Base-by-base conservation (phyloP, 2,888 invertebrate genomes). In the Cantharis lateralis region DNA sequence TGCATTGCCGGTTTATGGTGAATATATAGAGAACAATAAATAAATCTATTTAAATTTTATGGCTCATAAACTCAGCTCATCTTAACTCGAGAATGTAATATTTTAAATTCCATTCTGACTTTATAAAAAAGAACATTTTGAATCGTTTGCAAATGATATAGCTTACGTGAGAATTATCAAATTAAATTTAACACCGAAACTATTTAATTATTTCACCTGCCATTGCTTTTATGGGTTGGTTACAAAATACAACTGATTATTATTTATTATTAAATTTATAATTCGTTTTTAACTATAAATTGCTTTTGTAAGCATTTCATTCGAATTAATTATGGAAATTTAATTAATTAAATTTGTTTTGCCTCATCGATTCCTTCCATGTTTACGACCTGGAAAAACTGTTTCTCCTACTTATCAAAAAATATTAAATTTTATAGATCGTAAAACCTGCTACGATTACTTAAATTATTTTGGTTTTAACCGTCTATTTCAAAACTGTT, bases 1-100 rank as follows among this genome's bases (percentile, higher is more conserved):
- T 74, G 18, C 70, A 74, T 70, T 74, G 69, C 62, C 70, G 64
- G 70, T 74, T 74, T 74, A 74, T 64, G 62, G 70, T 28, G 28
- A 63, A 70, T 74, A 70, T 74, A 70, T 15, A 64, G 63, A 70
- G 64, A 74, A 70, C 74, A 66, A 74, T 74, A 74, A 74, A 74
- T 74, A 74, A 74, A 70, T 70, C 63, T 70, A 70, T 74, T 62
- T 70, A 74, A 66, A 74, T 74, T 70, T 74, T 74, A 74, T 62
- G 62, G 74, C 18, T 62, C 64, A 74, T 74, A 74, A 74, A 74
- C 69, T 64, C 48, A 16, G n/a, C 70, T 64, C 63, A 69, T 69
- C 20, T 15, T 62, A 73, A 69, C 73, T 66, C 64, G 24, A 68
- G 68, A 72, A 68, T 48, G n/a, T 62, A 62, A 69, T 69, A 62